phyloP scores from a whole-genome alignment of 2,797 vertebrate species.

The Perodicticus potto region DNA sequence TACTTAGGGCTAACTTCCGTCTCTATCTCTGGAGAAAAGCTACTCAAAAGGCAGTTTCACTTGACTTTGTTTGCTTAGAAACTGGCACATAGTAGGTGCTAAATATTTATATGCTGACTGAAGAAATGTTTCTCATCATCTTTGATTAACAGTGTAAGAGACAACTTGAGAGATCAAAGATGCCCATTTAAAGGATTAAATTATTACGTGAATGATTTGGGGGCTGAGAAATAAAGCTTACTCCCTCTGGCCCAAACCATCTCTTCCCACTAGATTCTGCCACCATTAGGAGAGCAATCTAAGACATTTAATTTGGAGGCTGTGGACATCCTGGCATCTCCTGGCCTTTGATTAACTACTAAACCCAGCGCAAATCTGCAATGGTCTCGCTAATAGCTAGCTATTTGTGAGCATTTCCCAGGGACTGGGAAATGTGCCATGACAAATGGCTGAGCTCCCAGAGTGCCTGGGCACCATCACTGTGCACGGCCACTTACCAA shows the following conservation, averaged over 20 bases:
- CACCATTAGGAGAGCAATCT: background rate
- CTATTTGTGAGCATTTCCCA: background rate
- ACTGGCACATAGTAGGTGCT: background rate
- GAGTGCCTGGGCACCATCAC: background rate
- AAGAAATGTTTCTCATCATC: conserved; percentile 10
- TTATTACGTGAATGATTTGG: background rate
- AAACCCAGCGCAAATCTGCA: background rate
- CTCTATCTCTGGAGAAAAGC: background rate
- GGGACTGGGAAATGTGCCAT: background rate
- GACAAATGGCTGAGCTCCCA: background rate
- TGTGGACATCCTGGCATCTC: background rate
- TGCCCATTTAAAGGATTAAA: background rate
- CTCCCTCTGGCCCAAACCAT: background rate
- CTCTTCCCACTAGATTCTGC: background rate
- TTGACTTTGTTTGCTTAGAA: background rate
- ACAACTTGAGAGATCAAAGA: background rate
- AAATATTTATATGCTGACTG: background rate
- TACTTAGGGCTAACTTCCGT: background rate
- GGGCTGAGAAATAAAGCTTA: conserved; percentile 7
- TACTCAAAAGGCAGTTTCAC: background rate
- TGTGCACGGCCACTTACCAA: conserved; percentile 88
- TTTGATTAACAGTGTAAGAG: background rate
- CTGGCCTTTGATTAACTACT: background rate
- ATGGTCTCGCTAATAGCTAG: background rate
- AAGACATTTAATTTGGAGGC: background rate